Conservation (phyloP, 2,797 vertebrate species). For the Paguma larvata region DNA sequence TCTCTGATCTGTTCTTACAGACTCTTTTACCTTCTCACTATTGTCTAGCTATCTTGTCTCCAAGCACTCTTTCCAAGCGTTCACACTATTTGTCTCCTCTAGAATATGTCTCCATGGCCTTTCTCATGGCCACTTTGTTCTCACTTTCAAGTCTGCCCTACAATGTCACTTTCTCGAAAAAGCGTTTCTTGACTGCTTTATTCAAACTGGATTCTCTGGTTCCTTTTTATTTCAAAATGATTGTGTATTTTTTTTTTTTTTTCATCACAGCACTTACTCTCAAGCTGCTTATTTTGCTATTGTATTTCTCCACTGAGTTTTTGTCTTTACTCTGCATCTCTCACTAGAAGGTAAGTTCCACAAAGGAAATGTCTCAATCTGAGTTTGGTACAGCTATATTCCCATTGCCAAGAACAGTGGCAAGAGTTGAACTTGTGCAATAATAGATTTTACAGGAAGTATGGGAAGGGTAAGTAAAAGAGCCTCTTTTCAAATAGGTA, state of each 20-base stretch:
- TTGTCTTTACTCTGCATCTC: background rate
- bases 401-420: background rate
- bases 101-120: background rate
- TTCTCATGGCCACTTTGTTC: background rate
- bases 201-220: background rate
- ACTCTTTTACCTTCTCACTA: background rate
- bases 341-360: background rate
- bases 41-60: background rate
- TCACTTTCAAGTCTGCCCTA: background rate
- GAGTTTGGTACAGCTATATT: background rate
- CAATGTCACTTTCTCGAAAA: background rate
- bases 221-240: background rate
- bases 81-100: background rate
- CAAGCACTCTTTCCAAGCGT: fast-evolving
- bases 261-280: background rate
- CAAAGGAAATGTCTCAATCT: background rate
- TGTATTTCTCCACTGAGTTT: background rate
- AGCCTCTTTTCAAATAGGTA: background rate
- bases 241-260: background rate
- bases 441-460: background rate
- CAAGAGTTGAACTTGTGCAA: background rate
- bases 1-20: background rate
- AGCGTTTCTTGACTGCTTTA: background rate
- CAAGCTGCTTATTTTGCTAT: background rate
- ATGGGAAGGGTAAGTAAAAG: background rate